Percentiles rank a stretch among this genome's conserved stretches.
phyloP scores from a whole-genome alignment of 2,888 invertebrate genomes.

The Villa cingulata region DNA sequence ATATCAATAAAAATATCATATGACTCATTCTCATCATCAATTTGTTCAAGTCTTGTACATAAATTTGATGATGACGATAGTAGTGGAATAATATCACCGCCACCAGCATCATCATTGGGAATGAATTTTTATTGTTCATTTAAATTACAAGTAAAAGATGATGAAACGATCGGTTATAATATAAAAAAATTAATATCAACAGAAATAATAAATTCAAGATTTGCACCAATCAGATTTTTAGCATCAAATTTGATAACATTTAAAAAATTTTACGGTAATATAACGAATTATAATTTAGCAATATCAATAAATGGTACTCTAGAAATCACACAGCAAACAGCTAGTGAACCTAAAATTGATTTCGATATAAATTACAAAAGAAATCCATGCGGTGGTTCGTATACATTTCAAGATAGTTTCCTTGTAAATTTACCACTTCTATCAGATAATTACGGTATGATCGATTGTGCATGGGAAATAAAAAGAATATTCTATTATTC shows the following conservation, averaged over 20 bases:
- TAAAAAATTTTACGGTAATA: not conserved
- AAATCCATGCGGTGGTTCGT: slow-evolving; percentile 50
- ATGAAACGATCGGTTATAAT: no score
- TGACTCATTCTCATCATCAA: no score
- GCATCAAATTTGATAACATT: not conserved
- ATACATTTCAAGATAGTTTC: slow-evolving; percentile 30
- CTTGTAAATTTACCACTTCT: slow-evolving; percentile 15
- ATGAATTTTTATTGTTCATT: no score
- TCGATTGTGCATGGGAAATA: slow-evolving; percentile 66
- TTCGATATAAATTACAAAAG: not conserved
- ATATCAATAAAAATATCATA: no score
- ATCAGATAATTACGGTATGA: slow-evolving; percentile 20
- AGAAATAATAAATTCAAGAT: not conserved
- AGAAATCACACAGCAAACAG: not conserved
- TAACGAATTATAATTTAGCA: no score
- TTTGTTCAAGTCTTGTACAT: no score
- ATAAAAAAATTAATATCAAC: no score
- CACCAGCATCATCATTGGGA: no score
- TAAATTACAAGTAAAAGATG: no score
- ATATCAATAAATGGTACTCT: not conserved
- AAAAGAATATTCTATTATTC: slow-evolving; percentile 20
- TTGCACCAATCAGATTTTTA: not conserved
- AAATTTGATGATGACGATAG: no score
- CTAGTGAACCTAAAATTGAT: not conserved
- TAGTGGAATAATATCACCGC: no score